Evolutionary conservation across 2,113 vertebrate genomes (phyloP), one percentile per base, ranked within the genome.

Genomic region (Lagenorhynchus albirostris): DNA sequence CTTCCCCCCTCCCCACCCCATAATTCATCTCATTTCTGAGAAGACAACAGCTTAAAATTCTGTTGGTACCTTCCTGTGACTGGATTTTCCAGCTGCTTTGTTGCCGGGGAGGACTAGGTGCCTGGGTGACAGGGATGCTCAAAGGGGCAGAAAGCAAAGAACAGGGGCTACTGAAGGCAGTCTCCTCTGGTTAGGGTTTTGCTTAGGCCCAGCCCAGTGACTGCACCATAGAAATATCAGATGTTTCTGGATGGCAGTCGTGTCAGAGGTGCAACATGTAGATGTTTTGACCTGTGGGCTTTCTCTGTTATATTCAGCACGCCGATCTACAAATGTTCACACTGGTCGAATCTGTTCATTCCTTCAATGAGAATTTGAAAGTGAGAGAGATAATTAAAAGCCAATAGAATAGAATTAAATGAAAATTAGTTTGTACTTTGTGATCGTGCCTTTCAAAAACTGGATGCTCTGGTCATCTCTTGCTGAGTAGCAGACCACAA

Each of bases 381-480:
- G 88, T 29, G n/a, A 80, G 93, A 97, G 53, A 77, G 14, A 50
- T 74, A 14, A 23, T 41, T 92, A 91, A 96, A 97, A 89, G 53
- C 29, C 93, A 96, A 89, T 87, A 58, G 18, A 95, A 95, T 77
- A 95, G 93, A 70, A 97, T 70, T 92, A 80, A 76, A 93, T 91
- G 96, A 97, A n/a, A 98, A 98, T 97, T 95, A 96, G 95, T 94
- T 95, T 93, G 83, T 97, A 50, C 96, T 98, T 97, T 90, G 96
- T 97, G 98, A 93, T 98, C 98, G 71, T 98, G 89, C 90, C 96
- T 97, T 98, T 77, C 98, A 99, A 99, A 99, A 98, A 96, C 97
- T 98, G 1, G 8, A 41, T 36, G 31, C 71, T 38, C 71, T 82
- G 38, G 3, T 60, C 47, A 15, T 85, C 11, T 44, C 3, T 26